These are phyloP conservation scores for Cricetomys ansorgei DNA, from an alignment of 2,113 vertebrate species.

Conservation along the genomic window DNA sequence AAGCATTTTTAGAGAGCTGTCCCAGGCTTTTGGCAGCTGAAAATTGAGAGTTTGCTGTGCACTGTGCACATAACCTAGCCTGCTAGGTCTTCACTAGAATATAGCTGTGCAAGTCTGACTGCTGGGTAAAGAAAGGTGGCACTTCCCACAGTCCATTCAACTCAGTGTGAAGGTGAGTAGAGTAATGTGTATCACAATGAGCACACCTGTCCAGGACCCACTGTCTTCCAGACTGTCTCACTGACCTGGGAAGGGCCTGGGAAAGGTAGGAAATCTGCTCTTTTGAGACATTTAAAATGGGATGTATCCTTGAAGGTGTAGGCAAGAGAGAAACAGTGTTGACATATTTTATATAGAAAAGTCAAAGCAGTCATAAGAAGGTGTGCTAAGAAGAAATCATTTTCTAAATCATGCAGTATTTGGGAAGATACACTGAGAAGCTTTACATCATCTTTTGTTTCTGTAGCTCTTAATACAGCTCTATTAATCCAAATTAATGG, in stretches of 20 bases:
- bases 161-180: not conserved
- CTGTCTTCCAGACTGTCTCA: not conserved
- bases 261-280: not conserved
- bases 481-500: not conserved
- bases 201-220: not conserved
- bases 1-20: not conserved
- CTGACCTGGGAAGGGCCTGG: constrained; percentile 29
- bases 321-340: not conserved
- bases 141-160: not conserved
- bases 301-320: not conserved
- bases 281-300: constrained; percentile 9
- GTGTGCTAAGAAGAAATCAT: not conserved
- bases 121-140: not conserved
- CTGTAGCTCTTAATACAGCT: not conserved
- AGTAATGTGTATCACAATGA: not conserved
- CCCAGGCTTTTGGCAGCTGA: not conserved
- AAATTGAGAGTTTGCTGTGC: not conserved
- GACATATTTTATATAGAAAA: constrained; percentile 25
- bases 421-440: not conserved
- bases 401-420: not conserved
- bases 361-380: not conserved
- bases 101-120: constrained; percentile 9
- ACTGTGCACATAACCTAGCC: not conserved
- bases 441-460: not conserved
- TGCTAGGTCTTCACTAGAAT: not conserved